Percentiles rank a stretch among this genome's conserved stretches.
Evolutionary conservation across 2,113 vertebrate genomes (phyloP).

Genomic region (Neodontobutis hainanensis): DNA sequence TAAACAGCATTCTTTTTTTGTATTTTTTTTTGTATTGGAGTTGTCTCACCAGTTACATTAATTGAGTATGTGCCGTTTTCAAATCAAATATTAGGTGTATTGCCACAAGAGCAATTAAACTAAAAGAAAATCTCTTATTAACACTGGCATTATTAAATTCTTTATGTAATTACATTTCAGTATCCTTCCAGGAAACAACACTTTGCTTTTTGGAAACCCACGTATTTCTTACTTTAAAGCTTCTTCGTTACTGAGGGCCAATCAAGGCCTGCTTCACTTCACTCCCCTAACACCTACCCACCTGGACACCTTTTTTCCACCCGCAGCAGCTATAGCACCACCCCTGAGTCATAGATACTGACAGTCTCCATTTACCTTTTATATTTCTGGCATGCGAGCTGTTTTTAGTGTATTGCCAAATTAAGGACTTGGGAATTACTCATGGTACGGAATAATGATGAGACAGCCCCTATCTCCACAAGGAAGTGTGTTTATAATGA

Average conservation of each 20-base stretch:
- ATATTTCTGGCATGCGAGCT: constrained; percentile 32
- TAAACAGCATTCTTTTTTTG: too few species aligned
- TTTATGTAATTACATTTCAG: too few species aligned
- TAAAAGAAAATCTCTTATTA: too few species aligned
- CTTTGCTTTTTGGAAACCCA: constrained; percentile 6
- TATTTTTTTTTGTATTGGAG: too few species aligned
- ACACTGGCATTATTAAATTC: too few species aligned
- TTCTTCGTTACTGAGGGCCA: constrained; percentile 32
- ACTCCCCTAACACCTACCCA: background rate
- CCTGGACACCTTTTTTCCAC: background rate
- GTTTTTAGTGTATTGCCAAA: constrained; percentile 56
- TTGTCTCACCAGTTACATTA: too few species aligned
- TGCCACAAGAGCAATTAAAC: too few species aligned
- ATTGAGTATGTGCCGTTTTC: too few species aligned
- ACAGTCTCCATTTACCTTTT: constrained; percentile 33
- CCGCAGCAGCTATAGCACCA: constrained; percentile 11
- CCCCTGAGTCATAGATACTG: constrained; percentile 47
- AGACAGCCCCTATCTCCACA: constrained; percentile 55
- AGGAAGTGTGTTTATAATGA: constrained; percentile 67
- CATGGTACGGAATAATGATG: constrained; percentile 57
- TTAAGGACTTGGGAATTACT: constrained; percentile 67
- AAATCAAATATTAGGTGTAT: too few species aligned
- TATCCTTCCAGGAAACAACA: background rate
- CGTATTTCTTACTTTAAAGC: constrained; percentile 24
- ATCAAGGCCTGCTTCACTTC: constrained; percentile 8